Base-by-base conservation (phyloP, 2,113 vertebrate genomes). In the Scophthalmus maximus region DNA sequence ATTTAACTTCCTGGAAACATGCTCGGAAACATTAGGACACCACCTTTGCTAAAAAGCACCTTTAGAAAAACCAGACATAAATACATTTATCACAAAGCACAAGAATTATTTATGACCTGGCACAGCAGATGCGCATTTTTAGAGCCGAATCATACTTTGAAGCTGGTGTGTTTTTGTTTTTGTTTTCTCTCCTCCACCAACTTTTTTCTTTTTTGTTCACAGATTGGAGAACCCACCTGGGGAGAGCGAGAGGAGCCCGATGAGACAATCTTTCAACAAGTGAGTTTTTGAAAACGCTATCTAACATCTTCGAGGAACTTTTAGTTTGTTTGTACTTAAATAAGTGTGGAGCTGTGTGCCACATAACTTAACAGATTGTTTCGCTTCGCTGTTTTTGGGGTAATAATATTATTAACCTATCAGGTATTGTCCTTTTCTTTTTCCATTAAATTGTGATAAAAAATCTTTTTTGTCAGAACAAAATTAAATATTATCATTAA, bases 151-250 rank as follows among this genome's bases (percentile, higher is more conserved):
- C 23, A 62, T 20, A 0, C 36, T 79, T 49, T 69, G n/a, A 51
- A 59, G 63, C n/a, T 49, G n/a, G 0, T 56, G 29, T 61, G 18
- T 11, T 47, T 47, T 38, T 47, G 18, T 8, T 34, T 52, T 3
- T 34, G 18, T 30, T 30, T 25, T 57, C 20, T 49, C 20, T 59
- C 17, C 20, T 17, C 17, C 18, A 1, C 34, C 17, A 26, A 44
- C 30, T 47, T 30, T 2, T 50, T 30, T 53, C 1, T 63, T 26
- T 76, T 25, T 3, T 58, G 25, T 40, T 38, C 46, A 6, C 81
- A 94, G 94, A 76, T 68, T 94, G 79, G 91, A 89, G 68, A 60
- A 90, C 32, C 93, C 91, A 25, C 93, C 93, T 0, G 92, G 93
- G n/a, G 88, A 88, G 8, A 77, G 34, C 9, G 85, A 73, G 52